Base-by-base conservation (phyloP, 2,888 invertebrate genomes). In the Cosmopolites sordidus region DNA sequence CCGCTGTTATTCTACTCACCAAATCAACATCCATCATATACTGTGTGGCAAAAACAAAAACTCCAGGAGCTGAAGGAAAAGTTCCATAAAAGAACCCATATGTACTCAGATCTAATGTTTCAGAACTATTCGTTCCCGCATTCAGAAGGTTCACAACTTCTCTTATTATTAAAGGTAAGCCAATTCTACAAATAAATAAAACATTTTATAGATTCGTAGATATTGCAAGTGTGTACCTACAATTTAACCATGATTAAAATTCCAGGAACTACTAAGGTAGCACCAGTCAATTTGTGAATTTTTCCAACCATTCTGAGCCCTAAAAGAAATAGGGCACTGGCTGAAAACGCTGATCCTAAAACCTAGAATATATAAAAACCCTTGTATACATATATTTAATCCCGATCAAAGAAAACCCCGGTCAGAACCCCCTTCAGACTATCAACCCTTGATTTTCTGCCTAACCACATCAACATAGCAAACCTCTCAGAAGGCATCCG, bases 21-120 rank as follows among this genome's bases (percentile, higher is more conserved):
- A 94, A 76, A 74, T 94, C 93, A 51, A 89, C 82, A 70, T 92
- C 92, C 47, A 92, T 74, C 60, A 86, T 83, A 70, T 94, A 95
- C 59, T 92, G 85, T 38, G 89, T 83, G 1, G 96, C 92, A 73
- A 94, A 93, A 2, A 97, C 92, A 72, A 96, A 95, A 0, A 94
- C 91, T n/a, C 92, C 92, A 0, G 96, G 96, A 1, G 96, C 96
- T 1, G 94, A 86, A 0, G 97, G 97, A 72, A 97, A 90, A 0
- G 95, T 95, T 48, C 97, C 96, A 69, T 96, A 96, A 0, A 97
- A 78, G 75, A 97, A 97, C 0, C 92, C 96, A 71, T 91, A 96
- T 37, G 92, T 94, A 60, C 92, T 90, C 51, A 92, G 76, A 59
- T 92, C 89, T 8, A 83, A 77, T 0, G 91, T 90, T 63, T 90